Base-by-base conservation (phyloP, 2,113 vertebrate species). In the Sminthopsis crassicaudata region DNA sequence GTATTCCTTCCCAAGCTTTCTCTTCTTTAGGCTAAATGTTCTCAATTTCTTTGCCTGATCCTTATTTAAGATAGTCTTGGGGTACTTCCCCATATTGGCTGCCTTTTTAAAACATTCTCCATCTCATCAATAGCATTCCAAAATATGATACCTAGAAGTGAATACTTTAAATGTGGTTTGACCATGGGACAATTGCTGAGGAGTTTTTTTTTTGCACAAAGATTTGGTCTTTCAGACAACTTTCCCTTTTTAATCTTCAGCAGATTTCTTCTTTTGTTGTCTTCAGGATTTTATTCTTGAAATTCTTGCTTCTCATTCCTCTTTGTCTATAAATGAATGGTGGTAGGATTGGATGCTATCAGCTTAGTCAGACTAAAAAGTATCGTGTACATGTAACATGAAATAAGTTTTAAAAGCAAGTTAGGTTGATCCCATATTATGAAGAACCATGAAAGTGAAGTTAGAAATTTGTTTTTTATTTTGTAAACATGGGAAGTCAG, bases 61-160 rank as follows among this genome's bases (percentile, higher is more conserved):
- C 26, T 60, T 9, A 67, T 36, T 60, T 67, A 67, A 14, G 57
- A 67, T 67, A 67, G 57, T 67, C 30, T 67, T 93, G 76, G 91
- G 12, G 4, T 42, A 94, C 27, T 91, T 25, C 46, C 22, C 48
- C 92, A 95, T 93, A 23, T 91, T 91, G 90, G 48, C 46, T 89
- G 8, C 89, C 53, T n/a, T 46, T 92, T 76, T 89, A 92, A 50
- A 94, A 94, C 53, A 88, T 50, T 84, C 92, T 53, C 46, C 57
- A 55, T 90, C 90, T 97, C 30, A 67, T 67, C 23, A 42, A 94
- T 48, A 14, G 57, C 12, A 11, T 36, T 67, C 30, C 30, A 67
- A 67, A 67, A 67, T 67, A 30, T 12, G 57, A 27, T 22, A 36
- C 30, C 57, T 30, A 36, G 11, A 30, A 30, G 12, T 36, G 30